Base-by-base conservation (phyloP, 2,113 vertebrate species). In the Muntiacus reevesi region DNA sequence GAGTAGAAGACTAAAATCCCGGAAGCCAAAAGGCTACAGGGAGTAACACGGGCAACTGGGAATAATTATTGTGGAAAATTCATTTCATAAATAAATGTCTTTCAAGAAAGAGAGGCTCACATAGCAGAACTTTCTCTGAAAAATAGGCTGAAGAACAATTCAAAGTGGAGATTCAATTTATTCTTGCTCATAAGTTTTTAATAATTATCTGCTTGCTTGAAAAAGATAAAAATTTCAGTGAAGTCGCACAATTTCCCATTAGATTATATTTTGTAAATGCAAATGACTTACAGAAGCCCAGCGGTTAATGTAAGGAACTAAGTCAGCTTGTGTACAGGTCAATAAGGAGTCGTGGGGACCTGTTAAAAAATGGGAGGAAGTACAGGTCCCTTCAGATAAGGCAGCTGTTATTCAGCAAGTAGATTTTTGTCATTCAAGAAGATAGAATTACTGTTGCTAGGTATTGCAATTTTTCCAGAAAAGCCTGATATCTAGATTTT, bases 131-230 rank as follows among this genome's bases (percentile, higher is more conserved):
- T 9, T 94, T 21, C 67, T 89, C 40, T 81, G 43, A 82, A 95
- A 97, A 90, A 92, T 1, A 88, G 60, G 45, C 36, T 94, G 23
- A 81, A 93, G 94, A 96, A 96, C 59, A 94, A 94, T n/a, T 79
- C 28, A 86, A 93, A 90, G 43, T 13, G 43, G 90, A 91, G 54
- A 91, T 96, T 93, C 55, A 94, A 91, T 85, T 43, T 93, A 88
- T 91, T 71, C 59, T 89, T 87, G 71, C 27, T 79, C 62, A 59
- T 12, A 87, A 36, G 33, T 87, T 91, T 96, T 92, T 85, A 88
- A 92, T 93, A 94, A 94, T 95, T 78, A 93, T 74, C 84, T 62
- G 59, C 59, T 94, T 89, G 30, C 60, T 33, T 86, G 40, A 59
- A 78, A 94, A 96, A 83, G 33, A 87, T 79, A 91, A 82, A 95